Base-by-base conservation (phyloP, 2,797 vertebrate species). In the Syngnathus rostellatus region DNA sequence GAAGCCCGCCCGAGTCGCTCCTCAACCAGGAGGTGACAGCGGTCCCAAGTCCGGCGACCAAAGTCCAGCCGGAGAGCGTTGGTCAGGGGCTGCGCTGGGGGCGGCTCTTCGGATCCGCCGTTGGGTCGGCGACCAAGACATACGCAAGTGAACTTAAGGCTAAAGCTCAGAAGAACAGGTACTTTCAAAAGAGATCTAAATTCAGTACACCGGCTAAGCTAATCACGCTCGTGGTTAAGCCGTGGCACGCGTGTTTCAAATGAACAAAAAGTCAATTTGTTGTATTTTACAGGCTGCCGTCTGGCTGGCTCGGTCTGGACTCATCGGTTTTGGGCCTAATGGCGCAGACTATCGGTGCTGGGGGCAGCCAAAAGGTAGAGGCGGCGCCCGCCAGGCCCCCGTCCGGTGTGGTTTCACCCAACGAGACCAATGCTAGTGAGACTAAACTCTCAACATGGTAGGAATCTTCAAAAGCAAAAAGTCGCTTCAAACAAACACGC, bases 261-360 rank as follows among this genome's bases (percentile, higher is more conserved):
- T 16, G 8, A 40, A 19, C 58, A 60, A 25, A 53, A 45, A 21
- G 62, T 8, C 31, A 8, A 0, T 5, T 50, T 11, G 3, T 51
- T 68, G 14, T 71, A 3, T 63, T 43, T 60, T 19, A 38, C 80
- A 99, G 97, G 82, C 77, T 94, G 21, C 97, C 97, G 0, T 98
- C 96, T 0, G 94, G 94, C 39, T 99, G 97, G 97, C 90, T 99
- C 16, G 91, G 92, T 66, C 85, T 97, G 84, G 96, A 99, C 68
- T 85, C 87, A 39, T 94, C 96, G 0, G 79, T 98, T 60, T 90
- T 98, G 54, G 93, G 93, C 73, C 87, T 94, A 1, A 85, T 99
- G 68, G 93, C 92, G 10, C 93, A 95, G 86, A 94, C 93, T 0
- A 88, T 97, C 5, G 92, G 93, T 48, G 85, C 85, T 2, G 91